These are phyloP conservation scores for Cariama cristata DNA, from an alignment of 2,113 vertebrate species.

Conservation along the genomic window DNA sequence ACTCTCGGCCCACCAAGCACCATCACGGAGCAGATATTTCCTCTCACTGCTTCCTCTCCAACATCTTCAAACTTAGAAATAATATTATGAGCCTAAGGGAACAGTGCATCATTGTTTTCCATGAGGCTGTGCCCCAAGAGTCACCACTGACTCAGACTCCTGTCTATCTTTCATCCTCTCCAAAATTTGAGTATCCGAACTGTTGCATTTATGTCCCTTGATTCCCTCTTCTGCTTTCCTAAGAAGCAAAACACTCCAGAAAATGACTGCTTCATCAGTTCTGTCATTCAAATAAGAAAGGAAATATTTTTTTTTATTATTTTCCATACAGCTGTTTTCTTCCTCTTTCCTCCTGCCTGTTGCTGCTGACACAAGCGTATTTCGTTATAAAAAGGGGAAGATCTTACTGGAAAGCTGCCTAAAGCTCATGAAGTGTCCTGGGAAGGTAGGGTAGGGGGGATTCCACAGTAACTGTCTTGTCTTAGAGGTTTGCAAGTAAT, in stretches of 20 bases:
- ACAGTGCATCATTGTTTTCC: background rate
- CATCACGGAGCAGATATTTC: background rate
- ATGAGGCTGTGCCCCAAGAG: background rate
- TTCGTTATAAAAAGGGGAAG: conserved; percentile 57
- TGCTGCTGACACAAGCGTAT: conserved; percentile 47
- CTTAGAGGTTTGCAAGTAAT: background rate
- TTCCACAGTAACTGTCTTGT: background rate
- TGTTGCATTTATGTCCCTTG: background rate
- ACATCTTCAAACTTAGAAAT: background rate
- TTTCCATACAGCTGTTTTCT: conserved; percentile 54
- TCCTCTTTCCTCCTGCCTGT: conserved; percentile 35
- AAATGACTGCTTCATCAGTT: conserved; percentile 60
- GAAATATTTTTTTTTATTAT: background rate
- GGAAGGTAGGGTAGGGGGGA: background rate
- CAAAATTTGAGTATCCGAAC: background rate
- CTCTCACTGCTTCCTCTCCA: background rate
- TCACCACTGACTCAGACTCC: background rate
- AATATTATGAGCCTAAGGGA: background rate
- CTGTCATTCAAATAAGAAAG: conserved; percentile 42
- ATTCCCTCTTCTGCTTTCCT: conserved; percentile 45
- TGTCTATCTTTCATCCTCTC: background rate
- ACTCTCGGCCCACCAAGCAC: background rate
- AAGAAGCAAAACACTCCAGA: background rate
- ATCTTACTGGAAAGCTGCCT: conserved; percentile 41
- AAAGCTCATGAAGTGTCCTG: background rate